Evolutionary conservation across 1,140 invertebrate genomes (phyloP), one percentile per base, ranked within the genome.

Genomic region (Wasmannia auropunctata): DNA sequence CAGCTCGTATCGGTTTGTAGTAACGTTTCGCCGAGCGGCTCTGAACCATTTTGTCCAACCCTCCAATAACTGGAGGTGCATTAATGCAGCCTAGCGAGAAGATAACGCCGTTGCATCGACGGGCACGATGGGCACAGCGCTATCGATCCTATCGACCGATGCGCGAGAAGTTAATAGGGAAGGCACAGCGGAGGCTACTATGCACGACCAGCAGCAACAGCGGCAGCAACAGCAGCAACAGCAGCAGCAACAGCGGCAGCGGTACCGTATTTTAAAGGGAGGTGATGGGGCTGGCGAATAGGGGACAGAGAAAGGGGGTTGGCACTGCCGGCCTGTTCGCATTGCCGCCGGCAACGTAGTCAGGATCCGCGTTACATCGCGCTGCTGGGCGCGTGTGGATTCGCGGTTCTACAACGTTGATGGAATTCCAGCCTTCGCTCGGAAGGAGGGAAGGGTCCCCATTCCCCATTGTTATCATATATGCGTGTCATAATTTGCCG

Each of bases 21-120:
- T 70, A 75, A 54, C 81, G 87, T 88, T 90, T 91, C 89, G 83
- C 84, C 70, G 87, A 86, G 58, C 89, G 85, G 51, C n/a, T 75
- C 76, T 79, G 88, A 80, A 91, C 92, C 92, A 94, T 94, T 94
- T 92, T 92, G 91, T 93, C 79, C 79, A 83, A 74, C 51, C 79
- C 79, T 83, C 90, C 91, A 91, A 93, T 94, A 93, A 93, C 92
- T 90, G 87, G 90, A 91, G 91, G 90, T 94, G 91, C 92, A 94
- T 94, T 93, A 93, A 94, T 93, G 93, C 92, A 92, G 87, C 92
- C 91, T 91, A 92, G 89, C 87, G 91, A 90, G 90, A 93, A 93
- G 93, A 94, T 94, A 94, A 94, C 92, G 87, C 75, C 87, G 86
- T 54, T 87, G 86, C 86, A 90, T 91, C 85, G 77, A 88, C 86